Conservation (phyloP, 2,113 vertebrate genomes). For the Ornithorhynchus anatinus region DNA sequence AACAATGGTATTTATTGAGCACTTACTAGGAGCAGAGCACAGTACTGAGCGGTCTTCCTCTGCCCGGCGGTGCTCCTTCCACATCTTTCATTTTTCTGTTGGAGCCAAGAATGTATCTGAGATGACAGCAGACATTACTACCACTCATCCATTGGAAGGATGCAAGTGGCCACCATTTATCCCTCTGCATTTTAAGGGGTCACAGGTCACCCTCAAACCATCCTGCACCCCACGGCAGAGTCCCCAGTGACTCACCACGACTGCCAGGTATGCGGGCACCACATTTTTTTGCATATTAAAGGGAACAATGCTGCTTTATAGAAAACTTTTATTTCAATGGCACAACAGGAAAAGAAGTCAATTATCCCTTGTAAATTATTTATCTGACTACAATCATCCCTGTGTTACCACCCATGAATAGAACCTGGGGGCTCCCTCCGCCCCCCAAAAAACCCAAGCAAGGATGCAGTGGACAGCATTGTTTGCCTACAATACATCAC, state of each 20-base stretch:
- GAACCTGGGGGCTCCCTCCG: slow-evolving; percentile 16
- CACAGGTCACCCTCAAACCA: slow-evolving; percentile 22
- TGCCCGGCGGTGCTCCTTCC: too few relatives aligned
- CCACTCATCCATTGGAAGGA: slow-evolving; percentile 6
- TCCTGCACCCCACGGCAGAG: slow-evolving; percentile 30
- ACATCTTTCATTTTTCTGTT: too few relatives aligned
- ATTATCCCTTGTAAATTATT: slow-evolving; percentile 51
- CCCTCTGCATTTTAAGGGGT: slow-evolving; percentile 32
- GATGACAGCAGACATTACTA: too few relatives aligned
- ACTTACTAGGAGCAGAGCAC: too few relatives aligned
- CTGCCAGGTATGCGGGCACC: background rate
- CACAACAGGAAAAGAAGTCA: slow-evolving; percentile 25
- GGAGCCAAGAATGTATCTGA: too few relatives aligned
- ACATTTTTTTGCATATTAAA: slow-evolving; percentile 27
- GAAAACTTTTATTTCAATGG: background rate
- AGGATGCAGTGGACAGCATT: background rate
- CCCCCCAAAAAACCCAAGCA: background rate
- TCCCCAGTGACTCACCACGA: slow-evolving; percentile 46
- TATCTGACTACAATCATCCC: slow-evolving; percentile 41
- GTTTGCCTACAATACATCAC: slow-evolving; percentile 3
- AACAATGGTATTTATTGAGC: too few relatives aligned
- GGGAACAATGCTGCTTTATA: slow-evolving; percentile 9
- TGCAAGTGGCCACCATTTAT: slow-evolving; percentile 41
- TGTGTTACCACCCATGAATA: slow-evolving; percentile 20
- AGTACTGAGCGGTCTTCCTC: too few relatives aligned